Conservation (phyloP, 2,797 vertebrate species). For the Falco peregrinus region DNA sequence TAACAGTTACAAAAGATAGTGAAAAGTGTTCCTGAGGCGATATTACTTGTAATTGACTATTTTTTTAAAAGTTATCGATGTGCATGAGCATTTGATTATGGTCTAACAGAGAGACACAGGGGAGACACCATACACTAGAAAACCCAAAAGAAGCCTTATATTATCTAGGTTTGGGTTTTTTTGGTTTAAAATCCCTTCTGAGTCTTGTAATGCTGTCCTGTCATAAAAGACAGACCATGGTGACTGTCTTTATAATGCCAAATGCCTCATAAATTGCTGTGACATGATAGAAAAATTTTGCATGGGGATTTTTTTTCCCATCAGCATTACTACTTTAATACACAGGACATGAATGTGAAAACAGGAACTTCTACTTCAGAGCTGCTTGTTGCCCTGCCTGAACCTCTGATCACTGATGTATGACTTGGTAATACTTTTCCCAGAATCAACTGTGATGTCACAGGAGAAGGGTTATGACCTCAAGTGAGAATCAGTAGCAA, state of each 20-base stretch:
- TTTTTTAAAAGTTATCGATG: neutral
- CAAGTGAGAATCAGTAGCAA: neutral
- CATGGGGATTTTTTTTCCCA: neutral
- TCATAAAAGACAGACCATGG: neutral
- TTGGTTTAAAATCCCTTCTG: neutral
- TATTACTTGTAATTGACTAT: neutral
- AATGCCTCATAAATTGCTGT: neutral
- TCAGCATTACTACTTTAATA: neutral
- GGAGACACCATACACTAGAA: neutral
- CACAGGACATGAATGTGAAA: neutral
- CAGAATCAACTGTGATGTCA: neutral
- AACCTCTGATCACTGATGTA: neutral
- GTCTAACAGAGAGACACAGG: neutral
- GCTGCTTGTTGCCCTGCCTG: neutral
- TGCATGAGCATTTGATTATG: neutral
- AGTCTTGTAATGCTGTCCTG: neutral
- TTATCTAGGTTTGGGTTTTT: neutral
- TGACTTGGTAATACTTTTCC: neutral
- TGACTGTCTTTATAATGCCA: slow-evolving; percentile 23
- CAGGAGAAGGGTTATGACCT: neutral
- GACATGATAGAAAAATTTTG: neutral
- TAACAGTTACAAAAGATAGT: neutral
- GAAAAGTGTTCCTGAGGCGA: neutral
- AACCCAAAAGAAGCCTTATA: neutral
- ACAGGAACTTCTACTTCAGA: neutral